Evolutionary conservation across 2,113 vertebrate species (phyloP), one percentile per base, ranked within the genome.

Genomic region (Saguinus imperator): DNA sequence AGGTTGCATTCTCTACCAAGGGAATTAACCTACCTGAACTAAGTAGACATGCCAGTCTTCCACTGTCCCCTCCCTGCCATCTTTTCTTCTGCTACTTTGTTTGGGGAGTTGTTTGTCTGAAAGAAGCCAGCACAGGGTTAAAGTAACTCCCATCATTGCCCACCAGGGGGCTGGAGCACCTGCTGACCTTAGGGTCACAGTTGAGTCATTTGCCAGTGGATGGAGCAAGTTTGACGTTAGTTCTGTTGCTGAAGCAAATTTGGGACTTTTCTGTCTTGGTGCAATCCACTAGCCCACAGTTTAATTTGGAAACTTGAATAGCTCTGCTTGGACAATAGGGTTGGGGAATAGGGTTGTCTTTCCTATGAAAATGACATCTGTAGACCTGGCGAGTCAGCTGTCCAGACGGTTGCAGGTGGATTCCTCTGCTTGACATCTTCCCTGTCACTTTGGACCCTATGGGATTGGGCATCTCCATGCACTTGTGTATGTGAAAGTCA

Each of bases 31-130:
- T 91, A 14, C 79, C 77, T 4, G 64, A 86, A 83, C 89, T 94
- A 76, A 97, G 80, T 92, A 98, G 94, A 58, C 96, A 85, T 70
- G 92, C 88, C 97, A 95, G 98, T 98, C 98, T 98, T 98, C 99
- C 98, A 97, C 98, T 98, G 91, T 93, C 97, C 97, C 85, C 88
- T 97, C 81, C 96, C 79, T 89, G 91, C 96, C 93, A 6, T 83
- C 97, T 91, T 72, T 86, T 55, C 80, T 92, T 48, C 0, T n/a
- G 35, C 89, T 87, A 21, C 75, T 89, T 40, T 4, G 43, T 43
- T 43, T 4, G 76, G 76, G 87, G 91, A 96, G 91, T 73, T 76
- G 14, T 17, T 92, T 6, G 40, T 66, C 37, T 85, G 77, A 80
- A 29, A 95, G 35, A 45, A 86, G 89, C 4, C 89, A 80, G 85